A percentile compares a stretch with the other conserved stretches of the same genome.
These are phyloP conservation scores for Thaumatotibia leucotreta DNA, from an alignment of 1,140 invertebrate genomes.

Conservation along the genomic window DNA sequence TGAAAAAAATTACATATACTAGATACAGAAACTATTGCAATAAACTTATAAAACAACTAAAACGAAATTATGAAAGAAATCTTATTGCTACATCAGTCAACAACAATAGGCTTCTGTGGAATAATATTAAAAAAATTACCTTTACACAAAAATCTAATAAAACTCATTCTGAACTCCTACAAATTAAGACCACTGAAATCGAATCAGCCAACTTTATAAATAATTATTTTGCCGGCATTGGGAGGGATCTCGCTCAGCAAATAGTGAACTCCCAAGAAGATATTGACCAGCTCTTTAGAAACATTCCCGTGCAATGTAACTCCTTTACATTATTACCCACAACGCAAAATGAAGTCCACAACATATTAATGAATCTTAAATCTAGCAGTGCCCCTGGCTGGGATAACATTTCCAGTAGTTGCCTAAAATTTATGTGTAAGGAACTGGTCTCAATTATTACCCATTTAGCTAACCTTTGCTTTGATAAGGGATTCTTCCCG, in stretches of 20 bases:
- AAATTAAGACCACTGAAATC: no score
- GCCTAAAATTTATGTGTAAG: not conserved
- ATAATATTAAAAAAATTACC: not conserved
- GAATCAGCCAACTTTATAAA: not conserved
- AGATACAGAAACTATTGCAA: slow-evolving; percentile 12
- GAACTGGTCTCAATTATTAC: not conserved
- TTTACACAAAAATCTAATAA: not conserved
- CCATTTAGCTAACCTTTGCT: not conserved
- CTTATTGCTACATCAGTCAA: not conserved
- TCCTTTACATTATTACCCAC: not conserved
- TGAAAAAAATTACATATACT: not conserved
- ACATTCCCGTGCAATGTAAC: not conserved
- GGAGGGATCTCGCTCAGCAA: not conserved
- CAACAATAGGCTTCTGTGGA: not conserved
- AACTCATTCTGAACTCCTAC: not conserved
- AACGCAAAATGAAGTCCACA: not conserved
- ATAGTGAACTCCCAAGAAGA: no score
- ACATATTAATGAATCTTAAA: not conserved
- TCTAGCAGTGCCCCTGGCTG: not conserved
- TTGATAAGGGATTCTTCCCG: not conserved
- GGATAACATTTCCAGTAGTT: not conserved
- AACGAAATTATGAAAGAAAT: not conserved
- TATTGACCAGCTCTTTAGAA: not conserved
- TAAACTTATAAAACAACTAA: slow-evolving; percentile 2
- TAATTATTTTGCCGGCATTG: not conserved